phyloP scores from a whole-genome alignment of 2,113 vertebrate species.

The Hucho hucho region DNA sequence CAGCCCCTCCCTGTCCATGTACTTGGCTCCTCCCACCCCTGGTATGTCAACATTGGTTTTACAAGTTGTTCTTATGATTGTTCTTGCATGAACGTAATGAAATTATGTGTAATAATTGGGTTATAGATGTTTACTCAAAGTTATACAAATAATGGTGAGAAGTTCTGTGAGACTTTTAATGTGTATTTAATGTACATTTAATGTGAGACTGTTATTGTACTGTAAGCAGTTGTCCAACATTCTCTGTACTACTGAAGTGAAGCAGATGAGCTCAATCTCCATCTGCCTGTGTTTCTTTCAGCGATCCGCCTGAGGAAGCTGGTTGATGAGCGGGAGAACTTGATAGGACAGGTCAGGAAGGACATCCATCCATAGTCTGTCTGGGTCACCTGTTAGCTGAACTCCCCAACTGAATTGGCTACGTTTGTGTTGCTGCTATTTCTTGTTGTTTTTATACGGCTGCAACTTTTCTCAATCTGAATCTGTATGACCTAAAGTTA shows the following conservation, averaged over 20 bases:
- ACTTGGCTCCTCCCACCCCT: constrained; percentile 60
- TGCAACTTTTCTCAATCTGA: too few species aligned
- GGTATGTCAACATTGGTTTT: constrained; percentile 79
- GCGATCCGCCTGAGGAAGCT: constrained; percentile 91
- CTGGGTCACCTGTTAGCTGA: too few species aligned
- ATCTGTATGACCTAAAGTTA: too few species aligned
- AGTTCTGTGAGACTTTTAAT: constrained; percentile 10
- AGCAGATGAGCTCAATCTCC: neutral
- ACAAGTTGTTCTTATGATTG: neutral
- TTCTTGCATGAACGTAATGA: neutral
- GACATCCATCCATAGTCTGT: neutral
- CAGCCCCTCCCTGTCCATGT: constrained; percentile 62
- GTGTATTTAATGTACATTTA: constrained; percentile 3
- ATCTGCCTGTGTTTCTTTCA: constrained; percentile 64
- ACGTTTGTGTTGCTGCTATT: too few species aligned
- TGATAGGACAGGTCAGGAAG: constrained; percentile 88
- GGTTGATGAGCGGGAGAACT: constrained; percentile 87
- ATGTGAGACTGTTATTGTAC: neutral
- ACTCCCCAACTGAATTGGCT: neutral
- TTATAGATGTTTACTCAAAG: neutral
- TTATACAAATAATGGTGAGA: too few species aligned
- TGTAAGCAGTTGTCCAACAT: neutral
- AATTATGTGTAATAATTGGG: neutral
- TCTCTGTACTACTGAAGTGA: neutral
- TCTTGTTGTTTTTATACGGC: too few species aligned